Evolutionary conservation across 2,797 vertebrate genomes (phyloP), one percentile per base, ranked within the genome.

Genomic region (Dallia pectoralis): DNA sequence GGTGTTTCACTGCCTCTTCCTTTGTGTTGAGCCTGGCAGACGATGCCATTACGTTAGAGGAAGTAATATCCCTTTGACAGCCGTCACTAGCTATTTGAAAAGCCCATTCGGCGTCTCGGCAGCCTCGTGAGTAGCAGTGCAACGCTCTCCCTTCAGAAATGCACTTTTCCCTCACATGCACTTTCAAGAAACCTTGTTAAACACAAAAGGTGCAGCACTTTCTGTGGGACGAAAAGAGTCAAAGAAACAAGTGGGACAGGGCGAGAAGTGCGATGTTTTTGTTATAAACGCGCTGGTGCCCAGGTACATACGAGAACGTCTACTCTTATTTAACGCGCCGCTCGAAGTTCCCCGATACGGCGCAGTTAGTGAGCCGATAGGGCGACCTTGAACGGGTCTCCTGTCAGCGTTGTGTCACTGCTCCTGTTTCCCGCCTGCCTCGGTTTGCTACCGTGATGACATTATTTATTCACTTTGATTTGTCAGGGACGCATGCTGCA

Each of bases 381-480:
- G 85, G 85, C 92, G 93, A 94, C 93, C 93, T 94, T 94, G 92
- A 92, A 91, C 91, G 87, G 87, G 87, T 89, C 87, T 86, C 81
- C 90, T 89, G 87, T 93, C 89, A 90, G 89, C 92, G 89, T 87
- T 87, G 77, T 79, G 89, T 92, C 91, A 85, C 89, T 77, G 87
- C 88, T 82, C 86, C 89, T 83, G 87, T 87, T 83, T 87, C 87
- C 86, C 88, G 87, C 84, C 89, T 92, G 91, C 91, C 88, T 88
- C 88, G 87, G 88, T 89, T 81, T 81, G 79, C 86, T 79, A 78
- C 87, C 91, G 93, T 92, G 90, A 87, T 84, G 81, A 92, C 89
- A 92, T 94, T 92, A 92, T 93, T 93, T 93, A 93, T 94, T 93
- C 92, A 91, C 92, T 93, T 94, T 94, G 93, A 93, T 94, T 93